Base-by-base conservation (phyloP, 2,888 invertebrate genomes). In the Pachliopta kotzebuea region DNA sequence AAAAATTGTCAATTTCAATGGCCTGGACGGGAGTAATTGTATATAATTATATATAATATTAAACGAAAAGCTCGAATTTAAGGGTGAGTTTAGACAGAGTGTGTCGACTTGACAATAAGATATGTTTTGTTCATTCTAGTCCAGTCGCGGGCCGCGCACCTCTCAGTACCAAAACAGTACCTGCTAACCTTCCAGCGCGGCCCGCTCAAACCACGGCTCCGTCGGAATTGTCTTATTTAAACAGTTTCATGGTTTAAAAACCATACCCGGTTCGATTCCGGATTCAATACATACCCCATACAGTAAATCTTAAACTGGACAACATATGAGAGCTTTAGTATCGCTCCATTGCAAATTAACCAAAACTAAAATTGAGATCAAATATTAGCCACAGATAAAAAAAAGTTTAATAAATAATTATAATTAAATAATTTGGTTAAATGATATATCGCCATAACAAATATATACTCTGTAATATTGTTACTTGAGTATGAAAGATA, bases 1-100 rank as follows among this genome's bases (percentile, higher is more conserved):
- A 85, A 84, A 75, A 77, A 83, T 60, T 82, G 90, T 90, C 90
- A 90, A 90, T 90, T 88, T 86, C 84, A 80, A 86, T 79, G 85
- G 86, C 86, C 84, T 88, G 80, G 84, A 80, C 72, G 74, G 80
- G 76, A 83, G 81, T 37, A 11, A 79, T 79, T 81, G 75, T 79
- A 79, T 78, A 81, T 83, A 84, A 79, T 81, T 78, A 81, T 78
- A 79, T 74, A 26, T 37, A 11, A 37, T 37, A 37, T 76, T 80
- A 37, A 76, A 68, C 69, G 69, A 81, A 81, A 80, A 80, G n/a
- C 90, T 90, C 89, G 90, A 89, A 90, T 89, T 86, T 89, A 87
- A 86, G 86, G 77, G 77, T 80, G 80, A 77, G 82, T 82, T 81
- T 82, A 76, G 81, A 84, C 81, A 78, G 82, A 86, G 88, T 85